These are phyloP conservation scores for Thymelicus lineola DNA, from an alignment of 2,888 invertebrate species.

Conservation along the genomic window DNA sequence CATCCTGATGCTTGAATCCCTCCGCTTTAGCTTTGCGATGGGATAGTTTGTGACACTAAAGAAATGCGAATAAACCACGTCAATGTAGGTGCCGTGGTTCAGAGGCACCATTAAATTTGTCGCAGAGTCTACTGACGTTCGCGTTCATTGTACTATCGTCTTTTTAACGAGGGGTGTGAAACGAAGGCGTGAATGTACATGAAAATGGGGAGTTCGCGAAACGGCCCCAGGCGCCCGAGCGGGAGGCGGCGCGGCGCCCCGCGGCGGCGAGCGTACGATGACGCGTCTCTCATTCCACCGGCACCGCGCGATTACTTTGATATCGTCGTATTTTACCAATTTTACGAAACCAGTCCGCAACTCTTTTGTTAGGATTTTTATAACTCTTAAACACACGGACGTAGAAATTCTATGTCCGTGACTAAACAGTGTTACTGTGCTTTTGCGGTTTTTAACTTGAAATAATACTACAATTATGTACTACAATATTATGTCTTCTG, in stretches of 20 bases:
- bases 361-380: background rate
- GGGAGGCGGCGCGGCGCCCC: background rate
- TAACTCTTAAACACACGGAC: no score
- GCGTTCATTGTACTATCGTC: constrained; percentile 14
- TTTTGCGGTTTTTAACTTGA: no score
- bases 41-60: no score
- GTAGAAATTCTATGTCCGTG: background rate
- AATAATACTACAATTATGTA: no score
- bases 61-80: background rate
- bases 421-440: no score
- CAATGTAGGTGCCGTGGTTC: background rate
- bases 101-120: constrained; percentile 1
- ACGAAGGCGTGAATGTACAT: constrained; percentile 17
- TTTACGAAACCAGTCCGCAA: constrained; percentile 1
- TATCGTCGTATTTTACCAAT: constrained; percentile 12
- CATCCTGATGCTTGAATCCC: no score
- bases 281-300: constrained; percentile 2
- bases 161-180: constrained; percentile 21
- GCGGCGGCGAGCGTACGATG: constrained; percentile 5
- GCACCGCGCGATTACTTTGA: constrained; percentile 11
- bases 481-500: no score
- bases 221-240: background rate
- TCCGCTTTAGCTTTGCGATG: no score
- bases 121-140: background rate
- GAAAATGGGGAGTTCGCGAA: constrained; percentile 14